Percentiles rank a stretch among this genome's conserved stretches.
These are phyloP conservation scores for Drosophila peninsularis DNA, from an alignment of 2,888 invertebrate species.

Conservation along the genomic window DNA sequence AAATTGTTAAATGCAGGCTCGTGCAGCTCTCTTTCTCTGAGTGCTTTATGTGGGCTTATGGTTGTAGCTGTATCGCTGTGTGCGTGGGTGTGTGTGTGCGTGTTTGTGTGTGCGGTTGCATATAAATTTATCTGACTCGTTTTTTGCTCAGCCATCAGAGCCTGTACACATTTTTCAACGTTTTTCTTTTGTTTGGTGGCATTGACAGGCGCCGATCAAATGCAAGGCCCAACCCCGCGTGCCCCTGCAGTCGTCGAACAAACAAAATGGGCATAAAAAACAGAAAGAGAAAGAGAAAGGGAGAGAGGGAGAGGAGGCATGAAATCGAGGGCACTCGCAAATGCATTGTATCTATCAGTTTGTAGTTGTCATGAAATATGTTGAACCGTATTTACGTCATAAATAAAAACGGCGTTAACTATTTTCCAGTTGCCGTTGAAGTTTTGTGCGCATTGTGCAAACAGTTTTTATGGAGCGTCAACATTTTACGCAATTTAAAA, in stretches of 20 bases:
- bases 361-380: constrained; percentile 73
- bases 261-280: constrained; percentile 37
- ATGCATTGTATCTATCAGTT: constrained; percentile 78
- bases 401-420: constrained; percentile 78
- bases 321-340: constrained; percentile 62
- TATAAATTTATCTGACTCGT: constrained; percentile 71
- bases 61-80: constrained; percentile 53
- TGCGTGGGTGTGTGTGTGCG: constrained; percentile 3
- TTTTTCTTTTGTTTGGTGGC: constrained; percentile 75
- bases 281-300: background rate
- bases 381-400: constrained; percentile 71
- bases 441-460: constrained; percentile 38
- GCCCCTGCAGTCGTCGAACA: constrained; percentile 33
- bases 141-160: constrained; percentile 64
- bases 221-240: constrained; percentile 46
- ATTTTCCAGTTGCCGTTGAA: constrained; percentile 60
- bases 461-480: constrained; percentile 52
- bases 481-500: constrained; percentile 75
- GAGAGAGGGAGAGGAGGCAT: background rate
- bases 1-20: constrained; percentile 83
- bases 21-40: constrained; percentile 59
- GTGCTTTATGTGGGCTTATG: constrained; percentile 78
- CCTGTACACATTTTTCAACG: constrained; percentile 72
- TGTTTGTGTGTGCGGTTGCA: constrained; percentile 54
- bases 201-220: constrained; percentile 78